Base-by-base conservation (phyloP, 1,140 invertebrate genomes). In the Dufourea novaeangliae region DNA sequence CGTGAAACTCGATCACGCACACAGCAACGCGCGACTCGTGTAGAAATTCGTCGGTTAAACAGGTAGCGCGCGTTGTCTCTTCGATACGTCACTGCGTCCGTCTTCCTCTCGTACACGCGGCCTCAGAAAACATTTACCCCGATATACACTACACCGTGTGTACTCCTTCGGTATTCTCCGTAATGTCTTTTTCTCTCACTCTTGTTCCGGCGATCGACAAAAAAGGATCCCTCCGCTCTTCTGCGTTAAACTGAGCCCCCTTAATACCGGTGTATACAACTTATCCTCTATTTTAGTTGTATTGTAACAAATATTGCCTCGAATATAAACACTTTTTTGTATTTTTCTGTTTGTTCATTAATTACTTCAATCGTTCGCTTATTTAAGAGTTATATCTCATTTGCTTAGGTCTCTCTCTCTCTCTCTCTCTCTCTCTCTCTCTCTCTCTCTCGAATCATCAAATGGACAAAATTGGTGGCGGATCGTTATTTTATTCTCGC, bases 251-350 rank as follows among this genome's bases (percentile, higher is more conserved):
- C 41, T 68, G 62, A 85, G 68, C 71, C 80, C n/a, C 74, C 62
- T 80, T 79, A 69, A 82, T 81, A 82, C 75, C n/a, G n/a, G 69
- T n/a, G 62, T 80, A 71, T 83, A 86, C 84, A 87, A 88, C 86
- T 88, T 90, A 90, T 75, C 61, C 70, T 52, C 86, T 90, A 57
- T 57, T n/a, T 50, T 50, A 90, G 59, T 86, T 83, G 86, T 88
- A 89, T 91, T 84, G 88, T 92, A 92, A 91, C 88, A 91, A 92
- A 91, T 92, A 91, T 92, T 91, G 90, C 91, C 89, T 91, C 87
- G 86, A 92, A 91, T 91, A 92, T 89, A 90, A 91, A 91, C 85
- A 88, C 84, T 83, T 87, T 81, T 85, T 73, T 66, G 80, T 72
- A 75, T 62, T 54, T 79, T 69, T 62, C 41, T 14, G 1, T 67